Conservation (phyloP, 1,140 invertebrate species). For the Eupristina koningsbergeri region DNA sequence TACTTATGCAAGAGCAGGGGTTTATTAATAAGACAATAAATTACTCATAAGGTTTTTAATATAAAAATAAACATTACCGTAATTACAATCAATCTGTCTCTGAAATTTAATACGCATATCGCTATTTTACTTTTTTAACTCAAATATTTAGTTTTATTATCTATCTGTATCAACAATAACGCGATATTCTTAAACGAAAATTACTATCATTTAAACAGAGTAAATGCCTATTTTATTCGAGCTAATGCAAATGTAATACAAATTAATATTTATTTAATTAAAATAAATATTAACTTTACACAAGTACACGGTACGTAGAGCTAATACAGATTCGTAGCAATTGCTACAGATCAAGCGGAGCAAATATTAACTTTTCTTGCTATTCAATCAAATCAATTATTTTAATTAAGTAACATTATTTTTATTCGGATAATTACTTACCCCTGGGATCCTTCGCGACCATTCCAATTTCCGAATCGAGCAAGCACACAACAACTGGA, state of each 20-base stretch:
- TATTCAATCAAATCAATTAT: constrained; percentile 9
- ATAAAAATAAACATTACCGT: neutral
- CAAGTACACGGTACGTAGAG: neutral
- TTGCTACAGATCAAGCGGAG: neutral
- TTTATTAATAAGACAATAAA: neutral
- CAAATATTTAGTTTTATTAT: constrained; percentile 5
- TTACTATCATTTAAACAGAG: neutral
- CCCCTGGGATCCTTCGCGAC: no score
- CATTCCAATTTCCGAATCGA: neutral
- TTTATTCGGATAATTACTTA: neutral
- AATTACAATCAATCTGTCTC: neutral
- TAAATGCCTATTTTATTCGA: constrained; percentile 2
- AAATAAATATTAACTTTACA: constrained; percentile 6
- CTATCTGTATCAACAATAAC: neutral
- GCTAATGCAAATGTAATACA: constrained; percentile 1
- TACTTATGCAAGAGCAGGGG: neutral
- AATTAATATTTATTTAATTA: constrained; percentile 27
- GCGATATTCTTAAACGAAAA: neutral
- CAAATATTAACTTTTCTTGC: neutral
- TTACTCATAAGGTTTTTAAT: neutral
- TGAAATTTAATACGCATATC: neutral
- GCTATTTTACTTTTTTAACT: neutral
- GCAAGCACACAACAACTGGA: no score
- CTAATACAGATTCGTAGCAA: neutral
- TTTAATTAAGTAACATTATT: neutral